These are phyloP conservation scores for Diplogasteroides magnus DNA, from an alignment of 1,140 invertebrate species.

Conservation along the genomic window DNA sequence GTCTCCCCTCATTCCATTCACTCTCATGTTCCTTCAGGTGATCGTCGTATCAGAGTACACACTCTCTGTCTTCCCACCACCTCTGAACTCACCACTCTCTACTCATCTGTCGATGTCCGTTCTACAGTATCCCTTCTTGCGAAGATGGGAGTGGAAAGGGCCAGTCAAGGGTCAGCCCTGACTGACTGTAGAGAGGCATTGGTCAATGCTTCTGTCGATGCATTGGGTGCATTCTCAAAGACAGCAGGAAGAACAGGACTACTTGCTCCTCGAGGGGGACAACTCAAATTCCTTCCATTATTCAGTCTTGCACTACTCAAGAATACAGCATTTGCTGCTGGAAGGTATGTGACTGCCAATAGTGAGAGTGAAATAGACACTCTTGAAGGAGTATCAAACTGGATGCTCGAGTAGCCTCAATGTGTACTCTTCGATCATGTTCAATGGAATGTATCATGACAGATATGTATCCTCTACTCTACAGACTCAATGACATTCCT, in stretches of 20 bases:
- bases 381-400: conserved; percentile 73
- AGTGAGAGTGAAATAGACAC: conserved; percentile 58
- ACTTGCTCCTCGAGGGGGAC: conserved; percentile 66
- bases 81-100: conserved; percentile 74
- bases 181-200: conserved; percentile 63
- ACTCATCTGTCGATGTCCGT: conserved; percentile 87
- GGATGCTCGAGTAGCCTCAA: conserved; percentile 84
- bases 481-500: conserved; percentile 72
- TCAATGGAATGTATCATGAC: conserved; percentile 77
- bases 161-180: neutral
- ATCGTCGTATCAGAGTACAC: conserved; percentile 92
- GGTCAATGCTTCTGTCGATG: conserved; percentile 87
- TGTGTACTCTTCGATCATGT: conserved; percentile 86
- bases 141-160: conserved; percentile 43
- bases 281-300: conserved; percentile 75
- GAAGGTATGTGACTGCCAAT: neutral
- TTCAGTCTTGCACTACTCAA: conserved; percentile 86
- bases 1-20: neutral
- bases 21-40: conserved; percentile 58
- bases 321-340: conserved; percentile 30
- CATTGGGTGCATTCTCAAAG: conserved; percentile 72
- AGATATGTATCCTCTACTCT: conserved; percentile 84
- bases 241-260: conserved; percentile 59
- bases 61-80: conserved; percentile 87
- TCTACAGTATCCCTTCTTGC: conserved; percentile 75